A percentile compares a stretch with the other conserved stretches of the same genome.
These are phyloP conservation scores for Agriopis aurantiaria DNA, from an alignment of 2,888 invertebrate genomes.

Conservation along the genomic window DNA sequence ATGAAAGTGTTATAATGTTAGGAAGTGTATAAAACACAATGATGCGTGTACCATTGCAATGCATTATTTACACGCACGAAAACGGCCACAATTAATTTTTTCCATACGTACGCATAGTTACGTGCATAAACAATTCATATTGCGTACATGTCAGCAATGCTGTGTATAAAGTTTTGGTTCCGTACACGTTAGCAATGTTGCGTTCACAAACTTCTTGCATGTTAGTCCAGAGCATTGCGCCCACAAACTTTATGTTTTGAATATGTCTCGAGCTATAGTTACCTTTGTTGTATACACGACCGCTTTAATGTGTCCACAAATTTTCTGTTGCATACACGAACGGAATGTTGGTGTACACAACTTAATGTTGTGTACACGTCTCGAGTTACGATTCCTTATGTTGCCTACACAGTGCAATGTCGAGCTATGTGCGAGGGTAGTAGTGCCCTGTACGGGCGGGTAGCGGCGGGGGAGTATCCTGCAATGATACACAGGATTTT, in stretches of 20 bases:
- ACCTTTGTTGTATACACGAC: not conserved
- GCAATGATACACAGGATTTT: constrained; percentile 41
- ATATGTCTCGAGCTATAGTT: constrained; percentile 33
- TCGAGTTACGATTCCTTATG: not conserved
- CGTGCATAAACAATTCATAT: not conserved
- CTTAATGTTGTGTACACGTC: constrained; percentile 18
- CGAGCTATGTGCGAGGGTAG: constrained; percentile 79
- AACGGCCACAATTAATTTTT: too few relatives aligned
- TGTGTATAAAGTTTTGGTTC: constrained; percentile 12
- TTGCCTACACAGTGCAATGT: constrained; percentile 33
- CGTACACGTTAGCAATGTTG: constrained; percentile 3
- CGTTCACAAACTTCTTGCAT: not conserved
- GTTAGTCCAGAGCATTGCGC: not conserved
- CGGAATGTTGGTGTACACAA: not conserved
- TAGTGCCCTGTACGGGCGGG: constrained; percentile 82
- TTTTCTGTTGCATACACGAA: not conserved
- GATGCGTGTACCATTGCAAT: not conserved
- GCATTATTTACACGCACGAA: not conserved
- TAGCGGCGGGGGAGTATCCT: constrained; percentile 81
- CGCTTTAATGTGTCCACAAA: not conserved
- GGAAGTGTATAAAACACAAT: not conserved
- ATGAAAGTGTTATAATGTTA: not conserved
- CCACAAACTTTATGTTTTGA: not conserved
- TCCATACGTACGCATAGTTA: not conserved
- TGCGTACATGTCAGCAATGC: not conserved